Conservation (phyloP, 2,113 vertebrate genomes). For the Daboia siamensis region DNA sequence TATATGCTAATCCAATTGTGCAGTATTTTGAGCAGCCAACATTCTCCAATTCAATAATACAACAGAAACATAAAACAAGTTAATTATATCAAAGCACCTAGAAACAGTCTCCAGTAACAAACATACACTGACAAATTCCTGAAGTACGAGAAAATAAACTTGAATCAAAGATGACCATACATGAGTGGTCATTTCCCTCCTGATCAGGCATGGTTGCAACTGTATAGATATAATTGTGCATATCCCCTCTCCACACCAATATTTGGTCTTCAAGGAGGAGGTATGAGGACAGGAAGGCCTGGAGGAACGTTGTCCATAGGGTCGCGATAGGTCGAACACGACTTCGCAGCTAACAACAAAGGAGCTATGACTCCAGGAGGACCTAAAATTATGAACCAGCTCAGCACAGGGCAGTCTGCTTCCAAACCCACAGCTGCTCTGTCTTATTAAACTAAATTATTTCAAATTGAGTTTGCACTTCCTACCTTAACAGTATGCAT, state of each 20-base stretch:
- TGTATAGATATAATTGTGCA: background rate
- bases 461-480: background rate
- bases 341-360: too few relatives aligned
- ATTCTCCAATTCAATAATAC: background rate
- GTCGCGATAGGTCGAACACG: too few relatives aligned
- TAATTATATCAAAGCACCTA: background rate
- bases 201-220: background rate
- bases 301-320: too few relatives aligned
- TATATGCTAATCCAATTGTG: background rate
- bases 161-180: background rate
- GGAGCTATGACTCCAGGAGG: background rate
- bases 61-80: background rate
- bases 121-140: background rate
- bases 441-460: background rate
- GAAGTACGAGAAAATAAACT: background rate
- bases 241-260: background rate
- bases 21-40: background rate
- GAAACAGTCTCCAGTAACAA: background rate
- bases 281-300: background rate
- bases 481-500: background rate
- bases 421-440: background rate
- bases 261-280: background rate
- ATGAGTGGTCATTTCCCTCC: background rate
- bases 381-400: background rate
- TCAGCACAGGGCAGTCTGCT: background rate